These are phyloP conservation scores for Muschampia plurimacula DNA, from an alignment of 2,888 invertebrate genomes.

Conservation along the genomic window DNA sequence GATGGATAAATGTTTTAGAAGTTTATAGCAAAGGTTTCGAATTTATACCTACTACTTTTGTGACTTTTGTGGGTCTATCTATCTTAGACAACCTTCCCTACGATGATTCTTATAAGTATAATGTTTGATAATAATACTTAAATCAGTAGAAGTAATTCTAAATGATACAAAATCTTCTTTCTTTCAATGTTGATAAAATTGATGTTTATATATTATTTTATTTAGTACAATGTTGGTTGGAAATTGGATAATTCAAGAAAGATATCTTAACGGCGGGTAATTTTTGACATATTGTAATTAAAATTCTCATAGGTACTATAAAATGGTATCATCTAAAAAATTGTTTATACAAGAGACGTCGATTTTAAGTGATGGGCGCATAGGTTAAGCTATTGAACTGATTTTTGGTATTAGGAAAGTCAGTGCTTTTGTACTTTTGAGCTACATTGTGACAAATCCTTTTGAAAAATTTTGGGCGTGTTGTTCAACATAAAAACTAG, in stretches of 20 bases:
- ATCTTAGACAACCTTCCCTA: background rate
- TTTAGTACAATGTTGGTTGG: background rate
- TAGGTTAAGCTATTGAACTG: slow-evolving; percentile 1
- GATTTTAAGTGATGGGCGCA: background rate
- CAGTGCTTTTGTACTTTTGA: slow-evolving; percentile 7
- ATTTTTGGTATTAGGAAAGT: slow-evolving; percentile 10
- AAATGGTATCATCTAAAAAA: slow-evolving; percentile 2
- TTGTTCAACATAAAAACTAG: background rate
- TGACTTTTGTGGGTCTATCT: background rate
- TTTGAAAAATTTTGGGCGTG: background rate
- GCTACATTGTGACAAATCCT: background rate
- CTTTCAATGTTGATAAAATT: slow-evolving; percentile 1
- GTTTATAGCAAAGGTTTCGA: background rate
- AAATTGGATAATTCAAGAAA: background rate
- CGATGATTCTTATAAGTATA: background rate
- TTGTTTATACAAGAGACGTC: background rate
- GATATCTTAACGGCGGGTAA: background rate
- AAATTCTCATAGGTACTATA: background rate
- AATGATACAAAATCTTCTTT: background rate
- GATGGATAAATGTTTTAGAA: background rate
- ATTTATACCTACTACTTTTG: background rate
- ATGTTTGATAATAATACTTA: background rate
- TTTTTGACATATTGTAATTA: background rate
- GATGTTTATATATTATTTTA: background rate
- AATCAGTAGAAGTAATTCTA: background rate